Percentiles rank a stretch among this genome's conserved stretches.
These are phyloP conservation scores for Ennomos fuscantarius DNA, from an alignment of 2,888 invertebrate species.

Conservation along the genomic window DNA sequence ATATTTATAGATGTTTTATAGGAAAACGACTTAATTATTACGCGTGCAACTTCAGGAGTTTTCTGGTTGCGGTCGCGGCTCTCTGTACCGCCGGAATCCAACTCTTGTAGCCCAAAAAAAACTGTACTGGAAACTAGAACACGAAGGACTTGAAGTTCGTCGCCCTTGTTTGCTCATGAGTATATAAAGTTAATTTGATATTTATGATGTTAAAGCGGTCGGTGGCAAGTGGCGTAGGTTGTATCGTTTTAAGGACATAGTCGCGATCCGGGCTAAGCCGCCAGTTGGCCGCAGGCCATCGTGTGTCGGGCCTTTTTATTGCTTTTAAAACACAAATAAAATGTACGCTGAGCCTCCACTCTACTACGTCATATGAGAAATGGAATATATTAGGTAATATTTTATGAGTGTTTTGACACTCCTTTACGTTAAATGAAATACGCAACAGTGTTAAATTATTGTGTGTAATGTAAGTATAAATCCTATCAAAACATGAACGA, in stretches of 20 bases:
- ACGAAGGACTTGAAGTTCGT: too few species aligned
- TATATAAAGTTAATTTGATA: conserved; percentile 15
- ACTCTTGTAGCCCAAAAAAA: too few species aligned
- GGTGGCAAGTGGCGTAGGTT: conserved; percentile 20
- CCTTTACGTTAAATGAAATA: too few species aligned
- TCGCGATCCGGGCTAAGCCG: conserved; percentile 32
- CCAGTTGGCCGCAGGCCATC: conserved; percentile 42
- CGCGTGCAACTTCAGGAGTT: too few species aligned
- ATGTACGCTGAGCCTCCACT: conserved; percentile 21
- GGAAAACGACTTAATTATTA: too few species aligned
- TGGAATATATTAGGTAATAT: conserved; percentile 8
- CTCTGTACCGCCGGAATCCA: too few species aligned
- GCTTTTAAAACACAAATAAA: conserved; percentile 37
- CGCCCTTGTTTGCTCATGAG: not conserved
- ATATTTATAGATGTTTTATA: too few species aligned
- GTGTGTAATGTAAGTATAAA: too few species aligned
- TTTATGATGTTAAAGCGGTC: conserved; percentile 5
- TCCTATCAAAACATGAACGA: too few species aligned
- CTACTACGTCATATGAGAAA: conserved; percentile 18
- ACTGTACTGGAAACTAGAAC: too few species aligned
- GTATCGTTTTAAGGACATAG: conserved; percentile 37
- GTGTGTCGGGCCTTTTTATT: conserved; percentile 36
- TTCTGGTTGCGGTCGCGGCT: too few species aligned
- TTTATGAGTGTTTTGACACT: not conserved
- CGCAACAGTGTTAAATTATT: too few species aligned